phyloP scores from a whole-genome alignment of 2,888 invertebrate species.

The Germaria angustata region DNA sequence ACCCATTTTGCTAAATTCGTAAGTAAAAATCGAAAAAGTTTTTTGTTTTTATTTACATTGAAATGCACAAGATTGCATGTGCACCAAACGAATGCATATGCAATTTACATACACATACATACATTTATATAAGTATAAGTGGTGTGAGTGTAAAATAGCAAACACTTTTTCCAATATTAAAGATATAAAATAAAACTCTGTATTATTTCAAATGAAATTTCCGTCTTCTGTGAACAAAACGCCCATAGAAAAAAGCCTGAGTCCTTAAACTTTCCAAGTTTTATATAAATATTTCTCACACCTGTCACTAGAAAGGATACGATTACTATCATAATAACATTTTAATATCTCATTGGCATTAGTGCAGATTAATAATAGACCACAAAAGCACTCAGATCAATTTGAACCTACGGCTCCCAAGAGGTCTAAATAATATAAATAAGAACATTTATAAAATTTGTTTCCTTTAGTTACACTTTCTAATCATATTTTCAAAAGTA shows the following conservation, averaged over 20 bases:
- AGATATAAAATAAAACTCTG: slow-evolving; percentile 33
- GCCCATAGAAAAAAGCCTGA: not conserved
- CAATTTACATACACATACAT: not conserved
- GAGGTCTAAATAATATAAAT: too few relatives aligned
- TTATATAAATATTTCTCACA: too few relatives aligned
- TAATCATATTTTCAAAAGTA: too few relatives aligned
- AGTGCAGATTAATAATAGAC: too few relatives aligned
- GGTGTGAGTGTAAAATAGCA: slow-evolving; percentile 8
- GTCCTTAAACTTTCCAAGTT: slow-evolving; percentile 7
- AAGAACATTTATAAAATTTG: too few relatives aligned
- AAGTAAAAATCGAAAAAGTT: not conserved
- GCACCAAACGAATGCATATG: slow-evolving; percentile 1
- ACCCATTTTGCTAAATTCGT: slow-evolving; percentile 13
- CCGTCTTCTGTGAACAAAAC: slow-evolving; percentile 18
- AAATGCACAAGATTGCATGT: slow-evolving; percentile 57
- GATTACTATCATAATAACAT: too few relatives aligned
- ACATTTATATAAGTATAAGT: not conserved
- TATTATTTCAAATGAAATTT: slow-evolving; percentile 33
- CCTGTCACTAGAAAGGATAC: too few relatives aligned
- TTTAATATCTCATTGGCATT: too few relatives aligned
- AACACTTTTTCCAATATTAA: slow-evolving; percentile 11
- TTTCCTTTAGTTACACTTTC: too few relatives aligned
- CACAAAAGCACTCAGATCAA: too few relatives aligned
- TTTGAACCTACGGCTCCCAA: too few relatives aligned
- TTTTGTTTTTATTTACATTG: slow-evolving; percentile 33